These are phyloP conservation scores for Noctua janthina DNA, from an alignment of 2,888 invertebrate species.

Conservation along the genomic window DNA sequence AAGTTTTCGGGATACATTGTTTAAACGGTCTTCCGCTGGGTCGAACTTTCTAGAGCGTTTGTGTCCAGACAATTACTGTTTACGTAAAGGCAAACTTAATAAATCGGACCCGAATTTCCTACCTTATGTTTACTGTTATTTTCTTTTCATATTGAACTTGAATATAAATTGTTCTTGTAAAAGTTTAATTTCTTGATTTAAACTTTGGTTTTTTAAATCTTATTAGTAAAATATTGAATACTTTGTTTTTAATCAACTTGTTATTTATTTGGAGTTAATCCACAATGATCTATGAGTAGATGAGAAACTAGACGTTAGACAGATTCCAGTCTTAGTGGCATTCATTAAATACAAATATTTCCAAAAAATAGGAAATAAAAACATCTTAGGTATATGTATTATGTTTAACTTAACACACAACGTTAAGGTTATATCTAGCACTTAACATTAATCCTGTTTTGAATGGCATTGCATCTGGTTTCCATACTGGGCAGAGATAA, in stretches of 20 bases:
- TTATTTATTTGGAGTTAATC: background rate
- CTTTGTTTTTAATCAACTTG: no score
- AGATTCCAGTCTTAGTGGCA: no score
- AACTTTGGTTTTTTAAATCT: background rate
- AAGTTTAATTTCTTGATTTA: background rate
- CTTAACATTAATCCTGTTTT: conserved; percentile 8
- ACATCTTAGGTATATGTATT: background rate
- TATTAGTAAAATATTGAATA: background rate
- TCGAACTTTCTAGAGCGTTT: conserved; percentile 15
- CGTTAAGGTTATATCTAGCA: background rate
- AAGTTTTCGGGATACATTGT: conserved; percentile 24
- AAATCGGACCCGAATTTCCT: conserved; percentile 1
- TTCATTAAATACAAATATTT: background rate
- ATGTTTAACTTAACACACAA: background rate
- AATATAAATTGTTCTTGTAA: background rate
- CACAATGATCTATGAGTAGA: background rate
- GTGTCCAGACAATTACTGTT: background rate
- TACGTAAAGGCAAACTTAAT: conserved; percentile 10
- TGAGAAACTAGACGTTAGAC: background rate
- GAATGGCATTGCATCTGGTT: conserved; percentile 34
- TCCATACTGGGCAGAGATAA: conserved; percentile 20
- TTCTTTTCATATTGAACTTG: background rate
- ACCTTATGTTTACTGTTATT: background rate
- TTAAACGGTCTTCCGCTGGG: conserved; percentile 33
- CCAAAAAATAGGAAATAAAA: background rate